These are phyloP conservation scores for Coracias cyanogaster DNA, from an alignment of 2,797 vertebrate genomes.

Conservation along the genomic window DNA sequence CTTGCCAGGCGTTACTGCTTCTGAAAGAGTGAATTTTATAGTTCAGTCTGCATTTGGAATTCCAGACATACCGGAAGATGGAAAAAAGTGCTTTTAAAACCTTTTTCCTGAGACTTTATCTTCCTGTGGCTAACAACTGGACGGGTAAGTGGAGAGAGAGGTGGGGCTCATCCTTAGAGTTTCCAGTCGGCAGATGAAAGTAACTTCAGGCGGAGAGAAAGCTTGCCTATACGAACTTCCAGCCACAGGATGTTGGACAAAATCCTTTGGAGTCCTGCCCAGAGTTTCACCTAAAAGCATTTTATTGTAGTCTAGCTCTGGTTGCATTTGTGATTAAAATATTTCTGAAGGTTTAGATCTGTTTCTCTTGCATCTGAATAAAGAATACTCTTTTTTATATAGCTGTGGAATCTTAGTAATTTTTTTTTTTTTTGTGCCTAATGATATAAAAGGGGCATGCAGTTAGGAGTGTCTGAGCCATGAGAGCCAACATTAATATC, in stretches of 20 bases:
- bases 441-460: background rate
- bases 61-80: slow-evolving; percentile 67
- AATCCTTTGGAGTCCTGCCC: slow-evolving; percentile 33
- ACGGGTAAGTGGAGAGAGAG: background rate
- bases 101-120: slow-evolving; percentile 49
- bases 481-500: background rate
- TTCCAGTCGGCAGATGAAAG: background rate
- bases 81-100: slow-evolving; percentile 22
- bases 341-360: slow-evolving; percentile 32
- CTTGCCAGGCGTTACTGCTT: background rate
- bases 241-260: slow-evolving; percentile 2
- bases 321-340: slow-evolving; percentile 22
- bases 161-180: background rate
- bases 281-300: slow-evolving; percentile 5
- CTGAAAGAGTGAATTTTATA: slow-evolving; percentile 27
- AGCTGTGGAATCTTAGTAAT: background rate
- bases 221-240: background rate
- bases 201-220: background rate
- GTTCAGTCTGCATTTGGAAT: slow-evolving; percentile 53
- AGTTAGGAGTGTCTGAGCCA: background rate
- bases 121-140: slow-evolving; percentile 40
- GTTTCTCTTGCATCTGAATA: slow-evolving; percentile 30
- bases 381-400: slow-evolving; percentile 28
- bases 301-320: slow-evolving; percentile 8
- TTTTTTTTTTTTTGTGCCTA: background rate